Percentiles rank a stretch among this genome's conserved stretches.
Evolutionary conservation across 2,888 invertebrate genomes (phyloP).

Genomic region (Pyrrhosoma nymphula): DNA sequence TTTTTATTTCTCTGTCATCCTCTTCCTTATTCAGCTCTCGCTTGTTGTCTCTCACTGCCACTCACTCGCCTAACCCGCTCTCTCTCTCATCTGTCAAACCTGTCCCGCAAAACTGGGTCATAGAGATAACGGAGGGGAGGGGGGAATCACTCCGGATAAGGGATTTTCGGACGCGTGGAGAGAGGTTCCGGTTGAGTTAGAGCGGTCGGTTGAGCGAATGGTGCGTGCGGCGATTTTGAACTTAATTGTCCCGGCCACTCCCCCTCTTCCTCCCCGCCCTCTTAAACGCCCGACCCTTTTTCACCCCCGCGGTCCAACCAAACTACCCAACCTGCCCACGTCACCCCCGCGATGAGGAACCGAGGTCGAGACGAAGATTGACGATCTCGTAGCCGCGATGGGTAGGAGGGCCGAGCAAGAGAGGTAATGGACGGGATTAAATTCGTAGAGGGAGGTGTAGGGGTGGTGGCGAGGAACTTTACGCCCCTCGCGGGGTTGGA

Average conservation of each 20-base stretch:
- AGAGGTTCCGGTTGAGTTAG: background rate
- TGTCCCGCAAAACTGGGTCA: constrained; percentile 7
- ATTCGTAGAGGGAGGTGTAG: background rate
- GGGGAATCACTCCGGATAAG: background rate
- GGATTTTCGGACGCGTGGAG: background rate
- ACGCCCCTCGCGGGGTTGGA: background rate
- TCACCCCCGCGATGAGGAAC: background rate
- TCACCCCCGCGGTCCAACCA: too few species aligned
- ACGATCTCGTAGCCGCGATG: background rate
- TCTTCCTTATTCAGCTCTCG: background rate
- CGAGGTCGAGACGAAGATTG: background rate
- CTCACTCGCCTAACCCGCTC: background rate
- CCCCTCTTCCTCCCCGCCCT: background rate
- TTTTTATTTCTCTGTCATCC: background rate
- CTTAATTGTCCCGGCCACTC: background rate
- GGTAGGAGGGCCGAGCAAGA: background rate
- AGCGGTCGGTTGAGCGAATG: background rate
- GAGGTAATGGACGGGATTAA: background rate
- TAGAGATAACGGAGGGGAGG: background rate
- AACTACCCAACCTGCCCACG: too few species aligned
- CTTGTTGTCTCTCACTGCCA: background rate
- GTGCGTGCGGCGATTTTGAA: background rate
- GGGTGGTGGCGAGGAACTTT: background rate
- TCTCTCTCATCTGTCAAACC: background rate
- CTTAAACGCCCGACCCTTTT: background rate